Evolutionary conservation across 2,888 invertebrate genomes (phyloP), one percentile per base, ranked within the genome.

Genomic region (Plusia festucae): DNA sequence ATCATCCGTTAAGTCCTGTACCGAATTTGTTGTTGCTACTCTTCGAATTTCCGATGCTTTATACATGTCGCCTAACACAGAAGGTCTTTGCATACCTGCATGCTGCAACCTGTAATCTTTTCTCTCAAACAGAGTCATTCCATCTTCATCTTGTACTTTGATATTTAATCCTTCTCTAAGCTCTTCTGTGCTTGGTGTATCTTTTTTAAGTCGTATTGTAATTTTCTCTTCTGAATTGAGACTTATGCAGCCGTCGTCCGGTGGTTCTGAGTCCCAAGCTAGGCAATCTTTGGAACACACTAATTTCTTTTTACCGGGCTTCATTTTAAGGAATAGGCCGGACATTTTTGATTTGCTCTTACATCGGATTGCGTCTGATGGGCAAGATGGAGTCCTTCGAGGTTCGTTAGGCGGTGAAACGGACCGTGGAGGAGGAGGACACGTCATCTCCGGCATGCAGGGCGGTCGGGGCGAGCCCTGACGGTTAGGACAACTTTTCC

Each of bases 111-210:
- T 79, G 57, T 91, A 92, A 63, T 91, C 88, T 76, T 76, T 83
- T 72, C 91, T 87, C 77, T 92, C 92, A 70, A 82, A 90, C 46
- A 92, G 70, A 20, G 91, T 91, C 53, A 78, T 68, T 2, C 91
- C 91, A 56, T 91, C 90, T 70, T 85, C 86, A 73, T 91, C 91
- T 82, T 85, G 81, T 0, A 91, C 88, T 78, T 89, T 91, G 15
- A 91, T 82, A 55, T 88, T 86, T 27, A 83, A 60, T 2, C 77
- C 79, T 68, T 89, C 86, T 77, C 88, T 82, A 46, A 88, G 88
- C 74, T 91, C 88, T 55, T 87, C 85, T 30, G 86, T 88, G 63
- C 88, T 91, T 15, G 85, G 83, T 0, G 85, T 83, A 8, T 75
- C 68, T 65, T 85, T 68, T 64, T 85, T 90, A 49, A 88, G 68